A percentile compares a stretch with the other conserved stretches of the same genome.
Evolutionary conservation across 2,797 vertebrate species (phyloP).

Genomic region (Eulemur albifrons): DNA sequence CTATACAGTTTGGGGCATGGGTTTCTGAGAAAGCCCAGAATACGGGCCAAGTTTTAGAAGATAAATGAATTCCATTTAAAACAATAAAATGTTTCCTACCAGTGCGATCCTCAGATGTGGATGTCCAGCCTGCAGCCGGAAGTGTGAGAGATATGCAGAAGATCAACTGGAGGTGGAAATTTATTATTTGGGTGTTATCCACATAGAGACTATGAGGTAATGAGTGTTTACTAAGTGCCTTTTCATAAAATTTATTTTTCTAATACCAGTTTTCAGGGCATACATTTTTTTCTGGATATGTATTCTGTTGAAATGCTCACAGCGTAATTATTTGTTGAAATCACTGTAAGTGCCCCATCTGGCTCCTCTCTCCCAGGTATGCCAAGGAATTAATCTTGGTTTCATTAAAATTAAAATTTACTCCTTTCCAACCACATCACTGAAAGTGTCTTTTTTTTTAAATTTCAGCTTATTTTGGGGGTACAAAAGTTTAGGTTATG

Average conservation of each 20-base stretch:
- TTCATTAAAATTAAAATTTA: background rate
- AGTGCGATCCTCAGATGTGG: background rate
- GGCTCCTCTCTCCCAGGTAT: background rate
- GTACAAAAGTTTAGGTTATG: no score
- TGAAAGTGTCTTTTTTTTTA: slow-evolving; percentile 70
- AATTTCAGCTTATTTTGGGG: no score
- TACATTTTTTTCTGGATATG: slow-evolving; percentile 1
- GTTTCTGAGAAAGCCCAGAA: background rate
- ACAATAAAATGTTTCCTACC: background rate
- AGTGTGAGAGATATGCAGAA: background rate
- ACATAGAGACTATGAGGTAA: background rate
- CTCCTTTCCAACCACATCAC: slow-evolving; percentile 49
- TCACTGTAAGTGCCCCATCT: background rate
- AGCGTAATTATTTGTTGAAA: background rate
- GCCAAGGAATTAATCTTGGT: background rate
- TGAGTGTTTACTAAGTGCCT: background rate
- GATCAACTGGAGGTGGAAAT: no score
- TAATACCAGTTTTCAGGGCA: background rate
- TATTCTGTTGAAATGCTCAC: slow-evolving; percentile 17
- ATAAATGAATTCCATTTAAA: slow-evolving; percentile 18
- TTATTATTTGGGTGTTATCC: background rate
- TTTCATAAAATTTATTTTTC: background rate
- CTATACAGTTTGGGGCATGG: background rate
- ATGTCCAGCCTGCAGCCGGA: background rate
- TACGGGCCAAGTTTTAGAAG: background rate